Conservation (phyloP, 2,888 invertebrate genomes). For the Serripes groenlandicus region DNA sequence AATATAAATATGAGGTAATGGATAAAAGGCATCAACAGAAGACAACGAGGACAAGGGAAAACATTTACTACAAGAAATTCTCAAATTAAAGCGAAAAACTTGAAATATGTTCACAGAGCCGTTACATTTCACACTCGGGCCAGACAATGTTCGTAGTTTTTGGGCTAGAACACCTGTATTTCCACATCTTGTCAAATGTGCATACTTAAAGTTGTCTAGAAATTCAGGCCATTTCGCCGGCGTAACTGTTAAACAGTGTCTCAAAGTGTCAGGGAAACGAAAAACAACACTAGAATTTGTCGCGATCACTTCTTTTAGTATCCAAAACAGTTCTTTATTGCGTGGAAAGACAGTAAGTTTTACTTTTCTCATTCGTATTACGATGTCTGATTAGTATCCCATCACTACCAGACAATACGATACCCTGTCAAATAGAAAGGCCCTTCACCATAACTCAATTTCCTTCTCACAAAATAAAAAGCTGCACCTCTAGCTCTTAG, state of each 20-base stretch:
- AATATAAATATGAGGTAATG: too few species aligned
- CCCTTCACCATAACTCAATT: too few species aligned
- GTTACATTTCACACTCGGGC: slow-evolving; percentile 8
- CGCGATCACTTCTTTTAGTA: slow-evolving; percentile 20
- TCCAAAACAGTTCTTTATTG: slow-evolving; percentile 18
- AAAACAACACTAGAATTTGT: slow-evolving; percentile 25
- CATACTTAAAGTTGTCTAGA: slow-evolving; percentile 19
- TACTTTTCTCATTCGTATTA: slow-evolving; percentile 4
- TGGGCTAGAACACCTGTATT: slow-evolving; percentile 21
- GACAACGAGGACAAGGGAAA: not conserved
- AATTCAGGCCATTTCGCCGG: slow-evolving; percentile 15
- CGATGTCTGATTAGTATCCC: slow-evolving; percentile 8
- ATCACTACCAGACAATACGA: slow-evolving; percentile 1
- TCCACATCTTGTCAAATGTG: slow-evolving; percentile 16
- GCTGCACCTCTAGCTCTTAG: too few species aligned
- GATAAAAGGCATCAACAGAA: too few species aligned
- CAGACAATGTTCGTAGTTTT: slow-evolving; percentile 29
- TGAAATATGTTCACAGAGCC: slow-evolving; percentile 16
- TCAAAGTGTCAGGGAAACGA: slow-evolving; percentile 2
- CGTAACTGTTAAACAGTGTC: slow-evolving; percentile 13
- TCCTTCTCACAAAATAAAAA: too few species aligned
- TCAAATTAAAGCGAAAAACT: slow-evolving; percentile 29
- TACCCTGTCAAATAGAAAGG: too few species aligned
- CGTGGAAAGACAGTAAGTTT: slow-evolving; percentile 17
- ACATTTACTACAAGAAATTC: slow-evolving; percentile 12